Base-by-base conservation (phyloP, 1,140 invertebrate species). In the Cyclina sinensis region DNA sequence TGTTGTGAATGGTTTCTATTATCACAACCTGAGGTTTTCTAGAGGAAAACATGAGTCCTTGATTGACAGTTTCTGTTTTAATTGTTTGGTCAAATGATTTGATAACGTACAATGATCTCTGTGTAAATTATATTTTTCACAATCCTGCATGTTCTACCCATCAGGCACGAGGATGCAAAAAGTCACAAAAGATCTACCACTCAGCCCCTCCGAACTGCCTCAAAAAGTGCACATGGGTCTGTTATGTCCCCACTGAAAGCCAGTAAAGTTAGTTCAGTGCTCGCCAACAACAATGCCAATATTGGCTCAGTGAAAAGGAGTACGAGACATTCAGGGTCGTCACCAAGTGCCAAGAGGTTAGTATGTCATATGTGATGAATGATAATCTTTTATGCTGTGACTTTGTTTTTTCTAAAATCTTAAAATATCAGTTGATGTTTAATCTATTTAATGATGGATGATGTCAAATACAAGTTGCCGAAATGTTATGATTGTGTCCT, bases 191-290 rank as follows among this genome's bases (percentile, higher is more conserved):
- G 94, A 73, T 92, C 91, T 27, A 93, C 93, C 39, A 93, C 93
- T 59, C 93, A 94, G 84, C 91, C 94, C 18, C 83, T 92, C 74
- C 88, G 93, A 35, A 80, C 88, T 32, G 68, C 89, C 43, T 90
- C 92, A 83, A 94, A 93, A 88, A 95, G 93, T 92, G 92, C 94
- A 32, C 94, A 94, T 81, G 86, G 92, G 30, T 83, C 89, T 54
- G 90, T 92, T 70, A 92, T 92, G 74, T 95, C 94, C 73, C 93
- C 94, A 39, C 81, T 95, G 46, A 95, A 95, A 91, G 92, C 94
- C 48, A 93, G 93, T 83, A 94, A 94, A 91, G 91, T 93, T 74
- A 90, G 89, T 87, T 89, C 92, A 54, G 89, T 92, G 80, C 87
- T 82, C 51, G 86, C 92, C 65, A 91, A 91, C 89, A 93, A 93